phyloP scores from a whole-genome alignment of 2,797 vertebrate species.

The Sebastes flavidus region DNA sequence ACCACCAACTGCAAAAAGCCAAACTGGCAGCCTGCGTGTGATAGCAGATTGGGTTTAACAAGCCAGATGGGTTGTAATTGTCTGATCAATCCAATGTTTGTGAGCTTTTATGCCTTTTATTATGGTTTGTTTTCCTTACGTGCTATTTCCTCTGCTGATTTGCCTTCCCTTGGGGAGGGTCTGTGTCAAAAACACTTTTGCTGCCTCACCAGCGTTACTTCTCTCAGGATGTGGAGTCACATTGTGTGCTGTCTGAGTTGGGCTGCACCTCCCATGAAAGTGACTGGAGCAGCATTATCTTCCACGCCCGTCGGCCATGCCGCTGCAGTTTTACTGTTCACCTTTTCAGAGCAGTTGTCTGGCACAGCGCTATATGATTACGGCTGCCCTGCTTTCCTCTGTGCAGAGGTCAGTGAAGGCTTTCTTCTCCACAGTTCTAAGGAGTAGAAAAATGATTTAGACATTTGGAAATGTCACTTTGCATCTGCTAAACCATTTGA shows the following conservation, averaged over 20 bases:
- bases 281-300: conserved; percentile 62
- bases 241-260: conserved; percentile 38
- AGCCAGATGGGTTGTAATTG: conserved; percentile 99
- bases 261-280: conserved; percentile 53
- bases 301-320: conserved; percentile 57
- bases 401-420: conserved; percentile 31
- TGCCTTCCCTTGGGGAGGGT: conserved; percentile 77
- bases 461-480: conserved; percentile 45
- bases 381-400: conserved; percentile 44
- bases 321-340: conserved; percentile 66
- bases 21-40: conserved; percentile 74
- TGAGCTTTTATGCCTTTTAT: conserved; percentile 94
- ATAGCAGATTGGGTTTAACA: conserved; percentile 98
- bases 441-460: conserved; percentile 24
- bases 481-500: not conserved
- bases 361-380: conserved; percentile 61
- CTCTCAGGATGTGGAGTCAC: conserved; percentile 40
- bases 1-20: conserved; percentile 45
- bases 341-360: conserved; percentile 50
- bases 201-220: conserved; percentile 55
- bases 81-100: conserved; percentile 98
- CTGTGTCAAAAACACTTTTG: conserved; percentile 70
- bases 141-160: conserved; percentile 83
- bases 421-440: conserved; percentile 17
- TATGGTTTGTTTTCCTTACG: conserved; percentile 94